These are phyloP conservation scores for Jaculus jaculus DNA, from an alignment of 2,113 vertebrate species.

Conservation along the genomic window DNA sequence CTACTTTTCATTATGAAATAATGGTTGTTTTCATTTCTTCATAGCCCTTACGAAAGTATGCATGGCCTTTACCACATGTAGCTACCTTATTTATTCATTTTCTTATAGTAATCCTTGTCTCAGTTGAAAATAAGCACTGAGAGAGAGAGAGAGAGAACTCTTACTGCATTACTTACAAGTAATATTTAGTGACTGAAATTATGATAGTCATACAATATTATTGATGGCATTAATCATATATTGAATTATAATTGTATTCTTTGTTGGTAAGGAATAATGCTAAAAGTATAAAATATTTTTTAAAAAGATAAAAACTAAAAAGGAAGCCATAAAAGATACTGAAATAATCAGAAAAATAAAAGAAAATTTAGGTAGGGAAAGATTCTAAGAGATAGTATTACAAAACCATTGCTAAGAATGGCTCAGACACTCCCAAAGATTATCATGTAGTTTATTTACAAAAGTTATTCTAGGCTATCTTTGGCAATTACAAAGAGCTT, in stretches of 20 bases:
- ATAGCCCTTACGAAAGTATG: not conserved
- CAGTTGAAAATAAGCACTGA: conserved; percentile 5
- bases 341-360: conserved; percentile 19
- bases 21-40: not conserved
- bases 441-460: conserved; percentile 54
- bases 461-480: conserved; percentile 28
- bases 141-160: not conserved
- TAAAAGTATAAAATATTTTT: not conserved
- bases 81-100: not conserved
- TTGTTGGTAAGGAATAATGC: conserved; percentile 9
- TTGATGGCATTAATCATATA: not conserved
- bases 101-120: not conserved
- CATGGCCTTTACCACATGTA: not conserved
- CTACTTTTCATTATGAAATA: conserved; percentile 1
- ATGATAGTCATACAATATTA: not conserved
- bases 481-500: conserved; percentile 20
- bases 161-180: not conserved
- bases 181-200: not conserved
- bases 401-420: conserved; percentile 31
- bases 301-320: too few relatives aligned
- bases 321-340: not conserved
- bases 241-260: not conserved
- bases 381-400: not conserved
- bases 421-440: conserved; percentile 14
- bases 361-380: not conserved